Evolutionary conservation across 2,113 vertebrate species (phyloP), one percentile per base, ranked within the genome.

Genomic region (Gallinago media): DNA sequence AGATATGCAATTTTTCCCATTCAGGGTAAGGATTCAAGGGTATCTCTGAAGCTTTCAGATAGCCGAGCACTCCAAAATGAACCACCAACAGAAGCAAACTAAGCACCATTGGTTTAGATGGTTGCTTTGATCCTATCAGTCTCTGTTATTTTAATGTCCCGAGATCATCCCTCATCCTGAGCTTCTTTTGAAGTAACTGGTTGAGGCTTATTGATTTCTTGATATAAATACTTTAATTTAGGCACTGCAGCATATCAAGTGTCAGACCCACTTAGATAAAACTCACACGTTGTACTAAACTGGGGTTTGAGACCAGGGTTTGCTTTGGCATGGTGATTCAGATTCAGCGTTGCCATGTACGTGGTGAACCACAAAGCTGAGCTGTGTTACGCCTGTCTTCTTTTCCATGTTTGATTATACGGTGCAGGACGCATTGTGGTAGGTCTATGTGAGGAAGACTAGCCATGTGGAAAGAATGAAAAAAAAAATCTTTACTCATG

Each of bases 361-460:
- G 0, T 80, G 90, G 92, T 93, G 82, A 92, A 56, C 88, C 96
- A 85, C 93, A 85, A 67, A 94, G 38, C 55, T 86, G 76, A 88
- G 52, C 55, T 76, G 23, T 29, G 55, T 52, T 61, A 77, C 3
- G 36, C 68, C 52, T 63, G 42, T 44, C 55, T 59, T 77, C 67
- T 77, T 90, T 58, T 74, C 50, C 22, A 1, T 42, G 44, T 71
- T 82, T 92, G 68, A 82, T 72, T 93, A 62, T 27, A 86, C 19
- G 74, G 86, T 12, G 29, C 34, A 74, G 44, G 29, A 47, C 29
- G 59, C 38, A 13, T 27, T 56, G 85, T 59, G 61, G 71, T 74
- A 65, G 88, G 34, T 90, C 82, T 83, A 8, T 52, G 73, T 31
- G 21, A 71, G 27, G n/a, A 88, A 80, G 18, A 47, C 7, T 40